Conservation (phyloP, 2,797 vertebrate species). For the Limosa lapponica region DNA sequence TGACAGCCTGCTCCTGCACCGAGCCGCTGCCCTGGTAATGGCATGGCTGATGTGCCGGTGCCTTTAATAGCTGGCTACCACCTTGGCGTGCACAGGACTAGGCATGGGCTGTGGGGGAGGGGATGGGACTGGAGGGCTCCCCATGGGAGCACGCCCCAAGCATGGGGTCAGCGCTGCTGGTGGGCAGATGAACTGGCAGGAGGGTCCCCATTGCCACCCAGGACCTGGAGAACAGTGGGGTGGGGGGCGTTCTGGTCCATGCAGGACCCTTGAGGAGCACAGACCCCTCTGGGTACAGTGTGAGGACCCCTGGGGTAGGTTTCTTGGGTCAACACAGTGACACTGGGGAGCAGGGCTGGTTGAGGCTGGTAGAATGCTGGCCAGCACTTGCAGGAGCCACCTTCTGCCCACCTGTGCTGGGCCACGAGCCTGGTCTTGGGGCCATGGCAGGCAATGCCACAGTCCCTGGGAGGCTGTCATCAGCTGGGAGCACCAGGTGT, state of each 20-base stretch:
- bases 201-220: background rate
- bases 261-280: background rate
- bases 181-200: accelerated
- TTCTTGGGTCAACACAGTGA: background rate
- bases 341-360: background rate
- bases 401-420: background rate
- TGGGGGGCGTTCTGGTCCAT: too few species aligned
- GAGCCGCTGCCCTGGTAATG: background rate
- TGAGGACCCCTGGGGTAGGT: background rate
- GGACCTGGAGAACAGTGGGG: background rate
- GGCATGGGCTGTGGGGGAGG: background rate
- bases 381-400: background rate
- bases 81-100: background rate
- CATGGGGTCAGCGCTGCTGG: background rate
- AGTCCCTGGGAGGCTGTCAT: accelerated
- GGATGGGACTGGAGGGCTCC: background rate
- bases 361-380: background rate
- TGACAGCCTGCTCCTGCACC: background rate
- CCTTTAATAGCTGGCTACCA: background rate
- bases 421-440: background rate
- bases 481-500: accelerated
- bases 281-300: background rate
- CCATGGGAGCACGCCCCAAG: background rate
- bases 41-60: background rate
- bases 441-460: background rate